A percentile compares a stretch with the other conserved stretches of the same genome.
Evolutionary conservation across 2,797 vertebrate genomes (phyloP).

Genomic region (Micrastur ruficollis): DNA sequence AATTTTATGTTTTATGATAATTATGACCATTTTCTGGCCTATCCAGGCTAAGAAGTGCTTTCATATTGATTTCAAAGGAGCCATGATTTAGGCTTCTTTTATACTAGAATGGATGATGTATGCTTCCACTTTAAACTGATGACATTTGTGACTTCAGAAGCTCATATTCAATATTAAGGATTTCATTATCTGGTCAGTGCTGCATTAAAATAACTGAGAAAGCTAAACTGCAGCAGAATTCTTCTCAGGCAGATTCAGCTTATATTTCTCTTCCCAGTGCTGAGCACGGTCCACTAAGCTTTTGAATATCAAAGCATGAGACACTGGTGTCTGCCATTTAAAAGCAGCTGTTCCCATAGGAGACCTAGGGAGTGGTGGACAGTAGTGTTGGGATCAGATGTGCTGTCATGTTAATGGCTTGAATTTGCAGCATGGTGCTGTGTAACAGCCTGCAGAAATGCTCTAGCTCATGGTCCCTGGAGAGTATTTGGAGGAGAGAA

Average conservation of each 20-base stretch:
- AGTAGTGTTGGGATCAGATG: slow-evolving; percentile 64
- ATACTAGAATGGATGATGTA: slow-evolving; percentile 17
- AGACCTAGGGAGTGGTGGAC: slow-evolving; percentile 15
- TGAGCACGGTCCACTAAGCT: slow-evolving; percentile 61
- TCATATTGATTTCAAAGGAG: slow-evolving; percentile 45
- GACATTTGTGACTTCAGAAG: slow-evolving; percentile 53
- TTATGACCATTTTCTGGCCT: neutral
- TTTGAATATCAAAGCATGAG: slow-evolving; percentile 60
- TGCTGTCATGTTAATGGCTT: slow-evolving; percentile 72
- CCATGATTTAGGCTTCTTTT: slow-evolving; percentile 3
- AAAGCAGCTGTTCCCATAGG: slow-evolving; percentile 65
- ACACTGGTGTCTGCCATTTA: slow-evolving; percentile 43
- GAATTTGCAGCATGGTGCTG: slow-evolving; percentile 69
- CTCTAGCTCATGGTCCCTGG: neutral
- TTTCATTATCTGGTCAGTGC: slow-evolving; percentile 61
- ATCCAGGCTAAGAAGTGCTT: slow-evolving; percentile 7
- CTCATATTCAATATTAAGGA: slow-evolving; percentile 48
- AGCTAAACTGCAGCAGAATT: slow-evolving; percentile 33
- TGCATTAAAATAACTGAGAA: slow-evolving; percentile 43
- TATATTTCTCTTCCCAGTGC: slow-evolving; percentile 55
- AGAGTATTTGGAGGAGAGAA: neutral
- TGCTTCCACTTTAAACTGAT: slow-evolving; percentile 61
- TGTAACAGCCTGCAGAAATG: slow-evolving; percentile 42
- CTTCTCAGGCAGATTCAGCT: slow-evolving; percentile 49
- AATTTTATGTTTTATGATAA: slow-evolving; percentile 23